phyloP scores from a whole-genome alignment of 2,888 invertebrate genomes.

The Lithophane leautieri region DNA sequence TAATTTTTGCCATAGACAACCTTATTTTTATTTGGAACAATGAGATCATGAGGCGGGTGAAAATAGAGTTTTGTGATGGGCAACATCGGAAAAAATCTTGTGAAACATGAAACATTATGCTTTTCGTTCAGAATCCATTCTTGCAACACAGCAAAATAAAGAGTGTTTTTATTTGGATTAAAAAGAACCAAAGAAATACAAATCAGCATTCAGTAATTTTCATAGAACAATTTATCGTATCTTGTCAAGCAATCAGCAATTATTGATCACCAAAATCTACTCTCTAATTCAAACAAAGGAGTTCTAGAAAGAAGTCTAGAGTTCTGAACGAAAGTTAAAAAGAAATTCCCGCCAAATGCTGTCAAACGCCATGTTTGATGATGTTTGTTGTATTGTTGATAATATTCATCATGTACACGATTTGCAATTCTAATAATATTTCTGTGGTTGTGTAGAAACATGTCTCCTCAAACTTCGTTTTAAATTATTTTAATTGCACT shows the following conservation, averaged over 20 bases:
- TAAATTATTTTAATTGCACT: background rate
- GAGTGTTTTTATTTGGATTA: no score
- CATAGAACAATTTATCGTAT: background rate
- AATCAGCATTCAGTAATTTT: background rate
- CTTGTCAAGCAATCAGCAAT: no score
- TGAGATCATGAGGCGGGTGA: slow-evolving; percentile 55
- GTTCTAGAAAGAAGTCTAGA: no score
- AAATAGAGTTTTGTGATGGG: slow-evolving; percentile 44
- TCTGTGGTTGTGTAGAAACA: background rate
- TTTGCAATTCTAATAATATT: slow-evolving; percentile 15
- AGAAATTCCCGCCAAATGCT: slow-evolving; percentile 71
- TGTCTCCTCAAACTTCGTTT: background rate
- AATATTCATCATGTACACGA: background rate
- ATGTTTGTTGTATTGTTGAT: slow-evolving; percentile 44
- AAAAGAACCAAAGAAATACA: no score
- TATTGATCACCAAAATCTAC: background rate
- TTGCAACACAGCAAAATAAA: background rate
- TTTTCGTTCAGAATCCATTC: slow-evolving; percentile 30
- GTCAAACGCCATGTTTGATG: slow-evolving; percentile 49
- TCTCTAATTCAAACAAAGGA: no score
- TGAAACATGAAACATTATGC: background rate
- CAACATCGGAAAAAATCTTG: slow-evolving; percentile 34
- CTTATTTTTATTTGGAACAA: slow-evolving; percentile 65
- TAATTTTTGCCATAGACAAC: slow-evolving; percentile 77
- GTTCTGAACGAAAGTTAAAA: slow-evolving; percentile 56